phyloP scores from a whole-genome alignment of 2,113 vertebrate species.

The Pelusios castaneus region DNA sequence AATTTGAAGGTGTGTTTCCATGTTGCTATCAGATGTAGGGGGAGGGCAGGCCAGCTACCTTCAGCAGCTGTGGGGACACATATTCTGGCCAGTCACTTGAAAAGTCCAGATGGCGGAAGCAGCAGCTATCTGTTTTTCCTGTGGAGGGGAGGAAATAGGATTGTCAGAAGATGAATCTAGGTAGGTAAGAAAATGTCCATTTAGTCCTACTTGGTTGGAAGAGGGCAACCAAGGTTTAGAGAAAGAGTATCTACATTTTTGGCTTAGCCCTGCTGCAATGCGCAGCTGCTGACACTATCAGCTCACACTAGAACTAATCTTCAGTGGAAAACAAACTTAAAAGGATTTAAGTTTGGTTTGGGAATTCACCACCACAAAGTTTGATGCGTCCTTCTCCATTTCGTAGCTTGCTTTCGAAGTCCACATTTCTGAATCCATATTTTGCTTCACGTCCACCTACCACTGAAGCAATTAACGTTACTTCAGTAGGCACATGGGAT shows the following conservation, averaged over 20 bases:
- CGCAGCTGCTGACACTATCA: not conserved
- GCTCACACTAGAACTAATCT: accelerated
- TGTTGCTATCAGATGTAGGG: too few relatives aligned
- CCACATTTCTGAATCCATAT: not conserved
- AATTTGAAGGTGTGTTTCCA: too few relatives aligned
- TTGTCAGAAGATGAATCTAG: not conserved
- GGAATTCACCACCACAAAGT: not conserved
- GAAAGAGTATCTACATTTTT: not conserved
- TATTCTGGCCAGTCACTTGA: too few relatives aligned
- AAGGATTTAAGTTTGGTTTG: not conserved
- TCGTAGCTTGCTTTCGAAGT: not conserved
- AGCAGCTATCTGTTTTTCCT: too few relatives aligned
- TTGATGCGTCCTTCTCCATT: not conserved
- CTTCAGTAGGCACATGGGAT: not conserved
- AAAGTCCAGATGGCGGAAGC: too few relatives aligned
- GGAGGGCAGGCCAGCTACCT: too few relatives aligned
- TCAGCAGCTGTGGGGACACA: too few relatives aligned
- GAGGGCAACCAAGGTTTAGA: not conserved
- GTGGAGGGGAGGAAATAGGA: too few relatives aligned
- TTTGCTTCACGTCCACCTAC: not conserved
- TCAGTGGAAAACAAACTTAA: not conserved
- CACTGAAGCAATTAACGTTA: not conserved
- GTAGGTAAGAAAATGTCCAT: not conserved
- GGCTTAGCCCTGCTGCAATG: not conserved
- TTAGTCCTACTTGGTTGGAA: not conserved